A percentile compares a stretch with the other conserved stretches of the same genome.
These are phyloP conservation scores for Magallana gigas DNA, from an alignment of 1,140 invertebrate species.

Conservation along the genomic window DNA sequence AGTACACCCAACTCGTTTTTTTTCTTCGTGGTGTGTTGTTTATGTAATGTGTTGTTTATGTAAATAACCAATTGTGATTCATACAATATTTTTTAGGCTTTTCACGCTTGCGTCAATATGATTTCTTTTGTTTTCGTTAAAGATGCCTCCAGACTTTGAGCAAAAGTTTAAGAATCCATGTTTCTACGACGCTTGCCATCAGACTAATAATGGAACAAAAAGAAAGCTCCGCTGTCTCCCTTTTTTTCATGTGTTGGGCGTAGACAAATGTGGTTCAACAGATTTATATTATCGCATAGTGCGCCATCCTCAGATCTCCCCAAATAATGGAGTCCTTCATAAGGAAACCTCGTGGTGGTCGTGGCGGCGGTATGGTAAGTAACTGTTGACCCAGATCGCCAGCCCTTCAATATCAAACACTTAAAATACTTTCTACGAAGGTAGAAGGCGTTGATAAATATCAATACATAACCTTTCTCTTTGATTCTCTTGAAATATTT, in stretches of 20 bases:
- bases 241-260: slow-evolving; percentile 71
- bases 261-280: slow-evolving; percentile 72
- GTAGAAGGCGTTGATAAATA: not conserved
- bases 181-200: slow-evolving; percentile 58
- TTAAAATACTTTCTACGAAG: too few relatives aligned
- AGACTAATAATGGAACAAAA: not conserved
- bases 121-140: too few relatives aligned
- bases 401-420: too few relatives aligned
- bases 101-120: too few relatives aligned
- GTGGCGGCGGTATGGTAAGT: slow-evolving; percentile 71
- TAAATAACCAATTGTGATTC: too few relatives aligned
- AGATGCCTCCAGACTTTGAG: slow-evolving; percentile 58
- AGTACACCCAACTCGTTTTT: too few relatives aligned
- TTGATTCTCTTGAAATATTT: too few relatives aligned
- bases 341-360: slow-evolving; percentile 74
- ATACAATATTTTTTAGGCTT: too few relatives aligned
- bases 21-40: too few relatives aligned
- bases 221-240: slow-evolving; percentile 64
- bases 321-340: slow-evolving; percentile 59
- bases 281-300: slow-evolving; percentile 67
- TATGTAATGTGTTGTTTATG: too few relatives aligned
- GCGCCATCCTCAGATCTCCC: slow-evolving; percentile 64
- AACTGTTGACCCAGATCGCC: too few relatives aligned
- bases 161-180: slow-evolving; percentile 69
- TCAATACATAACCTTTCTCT: too few relatives aligned